Conservation (phyloP, 2,797 vertebrate genomes). For the Phrynocephalus vlangalii region DNA sequence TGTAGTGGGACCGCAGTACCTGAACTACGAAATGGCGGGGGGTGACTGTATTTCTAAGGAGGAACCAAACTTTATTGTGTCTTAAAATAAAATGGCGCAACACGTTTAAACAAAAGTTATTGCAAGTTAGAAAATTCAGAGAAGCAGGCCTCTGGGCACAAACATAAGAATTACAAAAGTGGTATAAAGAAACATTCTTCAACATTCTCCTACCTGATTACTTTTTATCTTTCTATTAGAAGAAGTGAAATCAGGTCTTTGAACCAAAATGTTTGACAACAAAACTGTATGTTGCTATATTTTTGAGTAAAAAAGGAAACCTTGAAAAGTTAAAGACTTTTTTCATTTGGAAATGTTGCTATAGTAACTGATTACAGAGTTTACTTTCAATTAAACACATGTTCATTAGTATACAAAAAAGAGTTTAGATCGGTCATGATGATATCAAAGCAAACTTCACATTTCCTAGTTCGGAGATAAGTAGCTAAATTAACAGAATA, state of each 20-base stretch:
- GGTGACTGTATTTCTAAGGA: too few relatives aligned
- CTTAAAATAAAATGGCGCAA: too few relatives aligned
- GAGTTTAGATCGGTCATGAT: constrained; percentile 7
- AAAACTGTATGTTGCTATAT: neutral
- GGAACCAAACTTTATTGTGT: neutral
- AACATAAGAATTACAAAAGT: too few relatives aligned
- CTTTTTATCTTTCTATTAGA: neutral
- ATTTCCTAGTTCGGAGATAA: neutral
- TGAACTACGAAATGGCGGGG: too few relatives aligned
- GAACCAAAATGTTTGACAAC: constrained; percentile 6
- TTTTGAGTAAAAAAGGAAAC: neutral
- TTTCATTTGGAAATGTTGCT: constrained; percentile 45
- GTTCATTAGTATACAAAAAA: constrained; percentile 4
- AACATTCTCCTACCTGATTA: neutral
- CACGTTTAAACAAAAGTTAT: too few relatives aligned
- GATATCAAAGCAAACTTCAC: neutral
- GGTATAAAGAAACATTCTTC: neutral
- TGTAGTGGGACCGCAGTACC: too few relatives aligned
- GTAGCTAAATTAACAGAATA: neutral
- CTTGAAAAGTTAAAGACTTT: constrained; percentile 10
- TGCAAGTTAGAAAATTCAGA: too few relatives aligned
- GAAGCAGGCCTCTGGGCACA: too few relatives aligned
- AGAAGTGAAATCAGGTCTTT: neutral
- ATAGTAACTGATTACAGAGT: constrained; percentile 54
- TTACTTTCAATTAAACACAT: constrained; percentile 15